Conservation (phyloP, 1,140 invertebrate genomes). For the Papilio glaucus region DNA sequence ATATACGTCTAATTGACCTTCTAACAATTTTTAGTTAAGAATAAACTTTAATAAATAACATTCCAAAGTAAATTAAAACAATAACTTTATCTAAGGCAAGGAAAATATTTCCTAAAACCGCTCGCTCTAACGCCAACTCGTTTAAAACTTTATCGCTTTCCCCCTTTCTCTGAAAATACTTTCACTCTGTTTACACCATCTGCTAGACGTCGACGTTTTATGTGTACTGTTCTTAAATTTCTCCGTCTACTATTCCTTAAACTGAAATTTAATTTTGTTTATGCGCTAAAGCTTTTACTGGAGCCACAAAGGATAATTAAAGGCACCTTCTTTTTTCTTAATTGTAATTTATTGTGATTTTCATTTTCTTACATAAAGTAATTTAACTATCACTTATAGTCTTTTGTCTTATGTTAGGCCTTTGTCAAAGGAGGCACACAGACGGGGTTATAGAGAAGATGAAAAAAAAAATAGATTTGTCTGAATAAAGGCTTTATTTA, state of each 20-base stretch:
- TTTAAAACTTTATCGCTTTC: constrained; percentile 27
- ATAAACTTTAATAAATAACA: background rate
- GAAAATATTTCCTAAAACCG: constrained; percentile 25
- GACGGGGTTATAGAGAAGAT: too few species aligned
- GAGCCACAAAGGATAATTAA: background rate
- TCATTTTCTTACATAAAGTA: background rate
- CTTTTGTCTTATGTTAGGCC: too few species aligned
- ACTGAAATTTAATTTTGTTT: constrained; percentile 10
- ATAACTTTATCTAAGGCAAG: constrained; percentile 13
- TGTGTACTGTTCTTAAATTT: constrained; percentile 9
- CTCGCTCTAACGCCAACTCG: constrained; percentile 7
- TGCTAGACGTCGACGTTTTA: constrained; percentile 11
- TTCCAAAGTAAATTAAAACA: background rate
- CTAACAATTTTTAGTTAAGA: background rate
- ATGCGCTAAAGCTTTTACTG: background rate
- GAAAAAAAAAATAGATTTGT: too few species aligned
- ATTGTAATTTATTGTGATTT: background rate
- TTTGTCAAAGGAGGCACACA: too few species aligned
- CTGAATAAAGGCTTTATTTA: too few species aligned
- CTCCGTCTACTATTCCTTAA: background rate
- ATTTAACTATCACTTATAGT: too few species aligned
- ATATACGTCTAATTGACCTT: background rate
- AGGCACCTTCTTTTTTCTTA: background rate
- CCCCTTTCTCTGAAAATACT: constrained; percentile 22
- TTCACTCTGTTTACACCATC: constrained; percentile 23